Evolutionary conservation across 2,888 invertebrate genomes (phyloP).

Genomic region (Melangyna quadrimaculata): DNA sequence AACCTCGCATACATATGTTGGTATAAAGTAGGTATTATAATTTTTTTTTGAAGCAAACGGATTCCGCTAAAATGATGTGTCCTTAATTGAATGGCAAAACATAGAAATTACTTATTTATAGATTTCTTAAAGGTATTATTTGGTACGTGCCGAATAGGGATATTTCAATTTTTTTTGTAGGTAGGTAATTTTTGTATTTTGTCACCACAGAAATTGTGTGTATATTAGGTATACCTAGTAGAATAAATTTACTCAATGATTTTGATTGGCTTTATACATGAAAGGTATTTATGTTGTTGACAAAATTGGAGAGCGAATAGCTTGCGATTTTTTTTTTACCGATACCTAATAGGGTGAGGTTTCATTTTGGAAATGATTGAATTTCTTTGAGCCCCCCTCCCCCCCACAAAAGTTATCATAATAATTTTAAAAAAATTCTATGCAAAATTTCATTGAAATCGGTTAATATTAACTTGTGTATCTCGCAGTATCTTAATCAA

Average conservation of each 20-base stretch:
- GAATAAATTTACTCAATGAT: constrained; percentile 11
- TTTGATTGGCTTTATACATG: neutral
- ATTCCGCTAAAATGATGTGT: constrained; percentile 5
- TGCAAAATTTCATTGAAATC: too few species aligned
- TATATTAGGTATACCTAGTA: neutral
- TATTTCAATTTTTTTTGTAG: neutral
- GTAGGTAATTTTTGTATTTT: too few species aligned
- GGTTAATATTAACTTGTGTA: too few species aligned
- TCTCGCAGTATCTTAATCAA: too few species aligned
- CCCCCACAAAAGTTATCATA: too few species aligned
- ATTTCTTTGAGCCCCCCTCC: too few species aligned
- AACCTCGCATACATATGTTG: neutral
- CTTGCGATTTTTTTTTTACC: too few species aligned
- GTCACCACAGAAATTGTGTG: neutral
- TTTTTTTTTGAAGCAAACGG: neutral
- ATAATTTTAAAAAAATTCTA: too few species aligned
- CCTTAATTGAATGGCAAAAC: constrained; percentile 46
- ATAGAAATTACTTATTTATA: constrained; percentile 53
- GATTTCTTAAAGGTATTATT: neutral
- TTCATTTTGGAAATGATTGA: too few species aligned
- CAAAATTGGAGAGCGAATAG: too few species aligned
- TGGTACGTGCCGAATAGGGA: neutral
- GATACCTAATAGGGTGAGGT: too few species aligned
- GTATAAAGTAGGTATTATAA: neutral
- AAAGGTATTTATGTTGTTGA: neutral